Evolutionary conservation across 1,140 invertebrate species (phyloP).

Genomic region (Diorhabda sublineata): DNA sequence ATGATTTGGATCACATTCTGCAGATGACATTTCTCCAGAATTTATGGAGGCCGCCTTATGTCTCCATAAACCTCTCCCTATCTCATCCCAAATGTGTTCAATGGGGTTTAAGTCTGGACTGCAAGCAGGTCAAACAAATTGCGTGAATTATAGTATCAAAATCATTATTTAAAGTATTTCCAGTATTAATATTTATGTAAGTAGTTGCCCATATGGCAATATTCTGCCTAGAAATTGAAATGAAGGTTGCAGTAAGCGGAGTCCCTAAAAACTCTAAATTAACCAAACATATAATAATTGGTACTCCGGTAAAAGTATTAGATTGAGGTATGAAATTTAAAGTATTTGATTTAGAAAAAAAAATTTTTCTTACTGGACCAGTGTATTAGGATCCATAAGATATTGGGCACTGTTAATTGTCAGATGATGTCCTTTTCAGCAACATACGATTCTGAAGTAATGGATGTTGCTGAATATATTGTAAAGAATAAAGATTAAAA

Average conservation of each 20-base stretch:
- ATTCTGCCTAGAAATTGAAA: slow-evolving; percentile 83
- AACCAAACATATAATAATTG: slow-evolving; percentile 91
- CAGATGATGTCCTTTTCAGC: slow-evolving; percentile 97
- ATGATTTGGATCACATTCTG: no score
- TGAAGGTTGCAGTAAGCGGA: slow-evolving; percentile 89
- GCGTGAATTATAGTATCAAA: no score
- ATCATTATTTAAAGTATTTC: no score
- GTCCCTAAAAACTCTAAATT: slow-evolving; percentile 66
- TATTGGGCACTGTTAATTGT: neutral
- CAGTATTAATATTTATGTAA: no score
- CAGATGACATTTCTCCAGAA: no score
- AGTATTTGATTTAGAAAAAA: slow-evolving; percentile 81
- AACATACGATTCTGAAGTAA: slow-evolving; percentile 91
- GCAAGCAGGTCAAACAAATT: no score
- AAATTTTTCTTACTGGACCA: slow-evolving; percentile 96
- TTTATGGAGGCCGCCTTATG: no score
- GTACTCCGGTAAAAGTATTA: slow-evolving; percentile 87
- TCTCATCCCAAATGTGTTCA: no score
- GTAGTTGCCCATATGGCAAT: slow-evolving; percentile 78
- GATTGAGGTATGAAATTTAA: slow-evolving; percentile 87
- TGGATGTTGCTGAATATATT: slow-evolving; percentile 94
- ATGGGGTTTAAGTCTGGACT: no score
- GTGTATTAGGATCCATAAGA: slow-evolving; percentile 89
- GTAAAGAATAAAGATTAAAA: slow-evolving; percentile 81
- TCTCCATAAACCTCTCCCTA: no score